These are phyloP conservation scores for Dione vanillae DNA, from an alignment of 2,888 invertebrate species.

Conservation along the genomic window DNA sequence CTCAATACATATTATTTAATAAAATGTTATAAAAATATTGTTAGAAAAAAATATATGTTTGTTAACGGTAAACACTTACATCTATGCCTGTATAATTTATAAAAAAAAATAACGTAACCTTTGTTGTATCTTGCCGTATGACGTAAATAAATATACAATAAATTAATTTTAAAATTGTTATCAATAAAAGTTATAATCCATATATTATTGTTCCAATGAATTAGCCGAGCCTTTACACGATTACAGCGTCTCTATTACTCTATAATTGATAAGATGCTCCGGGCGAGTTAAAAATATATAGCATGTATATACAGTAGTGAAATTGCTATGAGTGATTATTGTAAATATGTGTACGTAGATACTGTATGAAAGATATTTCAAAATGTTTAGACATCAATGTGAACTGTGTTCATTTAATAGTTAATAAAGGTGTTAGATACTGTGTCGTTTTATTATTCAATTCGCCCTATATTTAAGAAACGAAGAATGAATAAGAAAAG, in stretches of 20 bases:
- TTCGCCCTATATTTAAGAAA: background rate
- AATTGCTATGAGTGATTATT: constrained; percentile 37
- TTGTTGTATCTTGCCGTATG: too few relatives aligned
- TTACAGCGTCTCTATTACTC: constrained; percentile 15
- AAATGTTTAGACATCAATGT: constrained; percentile 64
- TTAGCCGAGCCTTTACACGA: constrained; percentile 1
- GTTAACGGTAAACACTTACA: background rate
- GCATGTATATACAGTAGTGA: constrained; percentile 39
- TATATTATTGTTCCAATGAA: background rate
- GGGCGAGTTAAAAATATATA: constrained; percentile 64
- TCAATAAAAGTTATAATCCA: background rate
- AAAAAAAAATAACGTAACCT: background rate
- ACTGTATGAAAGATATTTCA: constrained; percentile 48
- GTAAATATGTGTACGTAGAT: constrained; percentile 42
- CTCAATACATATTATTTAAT: background rate
- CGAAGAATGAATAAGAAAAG: too few relatives aligned
- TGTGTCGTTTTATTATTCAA: constrained; percentile 41
- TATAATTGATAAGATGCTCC: constrained; percentile 58
- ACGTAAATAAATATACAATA: too few relatives aligned
- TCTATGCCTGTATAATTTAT: background rate
- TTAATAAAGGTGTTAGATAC: constrained; percentile 75
- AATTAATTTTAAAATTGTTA: background rate
- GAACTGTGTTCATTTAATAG: constrained; percentile 79
- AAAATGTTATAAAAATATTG: background rate
- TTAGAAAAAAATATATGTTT: background rate